Base-by-base conservation (phyloP, 2,113 vertebrate species). In the Brachirus orientalis region DNA sequence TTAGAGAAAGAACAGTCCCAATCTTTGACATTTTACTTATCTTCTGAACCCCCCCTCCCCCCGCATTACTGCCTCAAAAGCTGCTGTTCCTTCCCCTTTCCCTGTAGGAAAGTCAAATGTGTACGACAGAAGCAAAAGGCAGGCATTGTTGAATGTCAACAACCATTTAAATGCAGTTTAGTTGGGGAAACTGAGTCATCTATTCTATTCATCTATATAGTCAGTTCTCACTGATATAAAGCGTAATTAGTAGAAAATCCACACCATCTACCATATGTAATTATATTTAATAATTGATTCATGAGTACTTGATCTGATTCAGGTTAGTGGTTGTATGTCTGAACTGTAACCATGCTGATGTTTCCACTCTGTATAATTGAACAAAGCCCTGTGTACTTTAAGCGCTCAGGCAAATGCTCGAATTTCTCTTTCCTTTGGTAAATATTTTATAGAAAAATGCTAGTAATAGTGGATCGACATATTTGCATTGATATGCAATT, bases 401-500 rank as follows among this genome's bases (percentile, higher is more conserved):
- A 22, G 59, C 47, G 37, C n/a, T 45, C 22, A 55, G 18, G 73
- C 72, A 72, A 79, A 69, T 71, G 64, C 56, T 36, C 16, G 35
- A 78, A 75, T 74, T 35, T 78, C 57, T 72, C 41, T 63, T 28
- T 69, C 35, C 54, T 72, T 69, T 71, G 52, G n/a, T 86, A 69
- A 88, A 89, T 88, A 79, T 88, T 88, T 76, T 59, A 86, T 66
- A 61, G 48, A 18, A 73, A 68, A 76, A 78, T 56, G 43, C 82
- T 72, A 38, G 66, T 66, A 51, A 44, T 14, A 33, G n/a, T n/a
- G n/a, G 11, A 88, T 84, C 86, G 69, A 63, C 85, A 85, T 80
- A 80, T 86, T 75, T 82, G 57, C 62, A 85, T 75, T 79, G 55
- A 85, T 86, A 82, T 81, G 68, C 76, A 79, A 78, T 82, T 79